phyloP scores from a whole-genome alignment of 2,888 invertebrate species.

The Athalia circularis region DNA sequence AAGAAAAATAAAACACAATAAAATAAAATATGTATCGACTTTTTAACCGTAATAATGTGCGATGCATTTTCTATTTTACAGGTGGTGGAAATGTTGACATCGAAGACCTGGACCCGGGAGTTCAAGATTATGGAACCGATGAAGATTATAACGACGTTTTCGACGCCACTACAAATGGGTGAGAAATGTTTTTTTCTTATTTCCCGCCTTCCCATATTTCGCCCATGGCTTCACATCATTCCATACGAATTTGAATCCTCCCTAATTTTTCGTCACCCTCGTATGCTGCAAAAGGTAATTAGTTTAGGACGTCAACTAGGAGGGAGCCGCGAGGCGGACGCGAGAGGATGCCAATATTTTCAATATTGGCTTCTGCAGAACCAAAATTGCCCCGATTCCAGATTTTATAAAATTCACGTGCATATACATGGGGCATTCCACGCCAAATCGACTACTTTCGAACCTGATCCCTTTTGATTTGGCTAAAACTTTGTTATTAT shows the following conservation, averaged over 20 bases:
- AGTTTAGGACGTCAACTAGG: constrained; percentile 34
- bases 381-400: constrained; percentile 37
- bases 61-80: not conserved
- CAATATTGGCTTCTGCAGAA: constrained; percentile 32
- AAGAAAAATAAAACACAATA: too few relatives aligned
- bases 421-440: too few relatives aligned
- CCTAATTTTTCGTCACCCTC: constrained; percentile 35
- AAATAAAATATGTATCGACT: too few relatives aligned
- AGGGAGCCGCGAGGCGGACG: not conserved
- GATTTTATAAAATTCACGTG: not conserved
- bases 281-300: constrained; percentile 16
- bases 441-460: too few relatives aligned
- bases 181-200: constrained; percentile 35
- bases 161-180: constrained; percentile 64
- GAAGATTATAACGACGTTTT: constrained; percentile 67
- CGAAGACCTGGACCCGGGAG: constrained; percentile 63
- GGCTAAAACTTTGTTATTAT: too few relatives aligned
- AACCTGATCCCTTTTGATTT: too few relatives aligned
- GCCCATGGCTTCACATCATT: too few relatives aligned
- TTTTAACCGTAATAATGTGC: too few relatives aligned
- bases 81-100: constrained; percentile 59
- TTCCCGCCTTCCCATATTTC: not conserved
- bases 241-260: not conserved
- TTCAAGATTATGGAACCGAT: constrained; percentile 65
- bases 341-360: constrained; percentile 30